A percentile compares a stretch with the other conserved stretches of the same genome.
phyloP scores from a whole-genome alignment of 2,888 invertebrate genomes.

The Conomelus anceps region DNA sequence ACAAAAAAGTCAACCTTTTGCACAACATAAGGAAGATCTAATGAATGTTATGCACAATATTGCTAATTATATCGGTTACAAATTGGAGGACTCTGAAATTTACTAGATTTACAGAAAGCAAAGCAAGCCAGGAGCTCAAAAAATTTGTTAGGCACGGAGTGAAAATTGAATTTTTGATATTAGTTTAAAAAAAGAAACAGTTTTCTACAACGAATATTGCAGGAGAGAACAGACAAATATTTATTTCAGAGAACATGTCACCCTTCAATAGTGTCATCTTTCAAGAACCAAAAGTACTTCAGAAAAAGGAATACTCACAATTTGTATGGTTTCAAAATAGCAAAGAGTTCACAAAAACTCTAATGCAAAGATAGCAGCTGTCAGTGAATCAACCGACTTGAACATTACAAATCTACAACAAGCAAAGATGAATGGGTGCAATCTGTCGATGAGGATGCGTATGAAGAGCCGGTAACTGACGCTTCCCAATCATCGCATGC shows the following conservation, averaged over 20 bases:
- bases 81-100: not conserved
- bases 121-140: not conserved
- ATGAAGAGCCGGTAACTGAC: not conserved
- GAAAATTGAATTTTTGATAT: not conserved
- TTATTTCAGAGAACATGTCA: not conserved
- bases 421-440: not conserved
- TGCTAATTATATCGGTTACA: not conserved
- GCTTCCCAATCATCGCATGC: not conserved
- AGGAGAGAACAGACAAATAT: not conserved
- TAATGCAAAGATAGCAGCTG: not conserved
- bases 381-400: not conserved
- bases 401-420: not conserved
- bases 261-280: not conserved
- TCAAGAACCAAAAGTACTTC: not conserved
- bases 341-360: not conserved
- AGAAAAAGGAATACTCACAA: not conserved
- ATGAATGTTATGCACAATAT: not conserved
- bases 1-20: not conserved
- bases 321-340: not conserved
- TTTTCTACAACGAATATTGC: not conserved
- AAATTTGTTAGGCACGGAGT: not conserved
- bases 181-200: not conserved
- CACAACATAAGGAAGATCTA: not conserved
- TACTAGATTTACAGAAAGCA: not conserved
- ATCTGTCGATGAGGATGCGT: not conserved